phyloP scores from a whole-genome alignment of 2,113 vertebrate species.

The Candoia aspera region DNA sequence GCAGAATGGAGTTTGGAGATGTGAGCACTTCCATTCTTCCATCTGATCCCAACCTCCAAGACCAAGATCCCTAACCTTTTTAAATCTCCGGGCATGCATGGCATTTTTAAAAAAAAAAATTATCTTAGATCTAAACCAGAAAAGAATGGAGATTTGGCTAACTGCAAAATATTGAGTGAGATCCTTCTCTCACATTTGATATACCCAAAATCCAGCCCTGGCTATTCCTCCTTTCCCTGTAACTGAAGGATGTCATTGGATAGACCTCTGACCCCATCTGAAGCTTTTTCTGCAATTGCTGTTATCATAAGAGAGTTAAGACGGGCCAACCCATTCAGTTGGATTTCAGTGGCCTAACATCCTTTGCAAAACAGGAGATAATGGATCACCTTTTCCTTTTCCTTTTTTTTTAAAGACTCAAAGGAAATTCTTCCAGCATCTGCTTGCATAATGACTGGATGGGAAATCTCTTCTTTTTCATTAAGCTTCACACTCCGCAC shows the following conservation, averaged over 20 bases:
- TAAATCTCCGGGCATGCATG: neutral
- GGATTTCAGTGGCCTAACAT: constrained; percentile 34
- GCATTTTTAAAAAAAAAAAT: neutral
- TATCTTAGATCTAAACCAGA: neutral
- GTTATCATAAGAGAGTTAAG: constrained; percentile 33
- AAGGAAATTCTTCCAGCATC: neutral
- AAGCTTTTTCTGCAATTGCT: constrained; percentile 37
- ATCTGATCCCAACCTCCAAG: neutral
- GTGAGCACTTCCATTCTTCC: neutral
- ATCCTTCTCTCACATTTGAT: neutral
- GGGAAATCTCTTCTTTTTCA: constrained; percentile 31
- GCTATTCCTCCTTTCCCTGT: constrained; percentile 42
- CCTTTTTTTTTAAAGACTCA: neutral
- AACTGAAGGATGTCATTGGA: constrained; percentile 37
- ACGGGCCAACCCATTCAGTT: constrained; percentile 15
- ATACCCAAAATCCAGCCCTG: neutral
- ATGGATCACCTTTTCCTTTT: neutral
- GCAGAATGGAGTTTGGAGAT: neutral
- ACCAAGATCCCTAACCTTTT: neutral
- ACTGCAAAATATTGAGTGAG: neutral
- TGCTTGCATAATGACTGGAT: constrained; percentile 23
- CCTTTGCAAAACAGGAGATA: neutral
- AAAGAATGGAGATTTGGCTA: neutral
- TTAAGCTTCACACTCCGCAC: constrained; percentile 11
- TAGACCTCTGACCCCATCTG: constrained; percentile 38